Percentiles rank a stretch among this genome's conserved stretches.
These are phyloP conservation scores for Gadus macrocephalus DNA, from an alignment of 2,113 vertebrate genomes.

Conservation along the genomic window DNA sequence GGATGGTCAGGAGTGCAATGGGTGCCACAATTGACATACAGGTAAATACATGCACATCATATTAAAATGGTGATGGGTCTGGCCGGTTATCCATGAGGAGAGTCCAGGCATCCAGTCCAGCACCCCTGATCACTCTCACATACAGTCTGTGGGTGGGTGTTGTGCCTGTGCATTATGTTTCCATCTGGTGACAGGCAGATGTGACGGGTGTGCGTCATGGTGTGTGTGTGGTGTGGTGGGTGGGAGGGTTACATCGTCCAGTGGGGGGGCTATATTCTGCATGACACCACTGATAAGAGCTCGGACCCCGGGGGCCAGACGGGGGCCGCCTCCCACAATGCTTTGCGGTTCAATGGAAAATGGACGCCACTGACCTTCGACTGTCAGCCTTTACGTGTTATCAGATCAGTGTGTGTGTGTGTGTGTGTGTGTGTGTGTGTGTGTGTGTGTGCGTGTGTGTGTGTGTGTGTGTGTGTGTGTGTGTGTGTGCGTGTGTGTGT, in stretches of 20 bases:
- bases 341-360: slow-evolving; percentile 35
- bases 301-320: slow-evolving; percentile 23
- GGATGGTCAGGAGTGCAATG: too few relatives aligned
- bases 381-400: slow-evolving; percentile 56
- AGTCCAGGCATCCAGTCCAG: too few relatives aligned
- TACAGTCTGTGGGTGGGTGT: neutral
- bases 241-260: neutral
- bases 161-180: neutral
- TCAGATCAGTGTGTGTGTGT: slow-evolving; percentile 30
- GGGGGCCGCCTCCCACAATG: slow-evolving; percentile 23
- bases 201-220: neutral
- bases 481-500: slow-evolving; percentile 15
- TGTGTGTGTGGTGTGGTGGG: too few relatives aligned
- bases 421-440: slow-evolving; percentile 13
- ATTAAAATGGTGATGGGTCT: too few relatives aligned
- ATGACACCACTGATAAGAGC: slow-evolving; percentile 52
- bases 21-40: too few relatives aligned
- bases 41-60: too few relatives aligned
- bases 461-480: too few relatives aligned
- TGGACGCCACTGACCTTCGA: slow-evolving; percentile 58
- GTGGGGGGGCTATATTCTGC: slow-evolving; percentile 19
- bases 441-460: too few relatives aligned
- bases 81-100: too few relatives aligned
- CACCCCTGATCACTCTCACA: too few relatives aligned
- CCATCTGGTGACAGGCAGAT: too few relatives aligned